These are phyloP conservation scores for Amphiura filiformis DNA, from an alignment of 35 echinoderm and acorn worm species.

Conservation along the genomic window DNA sequence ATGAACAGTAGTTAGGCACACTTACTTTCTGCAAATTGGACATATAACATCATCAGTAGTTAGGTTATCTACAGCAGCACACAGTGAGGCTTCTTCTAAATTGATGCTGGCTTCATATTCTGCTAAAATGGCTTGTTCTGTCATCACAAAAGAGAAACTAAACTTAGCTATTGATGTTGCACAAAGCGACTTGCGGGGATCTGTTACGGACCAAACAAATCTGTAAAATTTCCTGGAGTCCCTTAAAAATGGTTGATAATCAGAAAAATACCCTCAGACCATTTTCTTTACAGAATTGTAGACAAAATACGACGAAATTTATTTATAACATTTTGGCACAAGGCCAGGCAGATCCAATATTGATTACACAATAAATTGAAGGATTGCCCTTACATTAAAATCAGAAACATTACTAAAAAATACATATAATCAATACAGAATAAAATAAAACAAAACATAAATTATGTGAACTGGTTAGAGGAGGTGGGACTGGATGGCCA, in stretches of 20 bases:
- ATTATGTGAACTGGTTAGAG: too few species aligned
- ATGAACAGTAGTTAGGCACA: too few species aligned
- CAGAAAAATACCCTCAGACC: neutral
- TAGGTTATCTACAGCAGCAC: constrained; percentile 42
- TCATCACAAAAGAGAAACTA: neutral
- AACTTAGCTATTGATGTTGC: neutral
- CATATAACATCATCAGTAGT: constrained; percentile 27
- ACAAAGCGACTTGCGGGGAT: neutral
- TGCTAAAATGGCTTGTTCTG: constrained; percentile 29
- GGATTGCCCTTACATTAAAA: too few species aligned
- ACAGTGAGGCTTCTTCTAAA: constrained; percentile 30
- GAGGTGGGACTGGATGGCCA: too few species aligned
- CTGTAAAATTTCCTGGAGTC: too few species aligned
- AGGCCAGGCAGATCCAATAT: too few species aligned
- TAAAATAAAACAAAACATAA: too few species aligned
- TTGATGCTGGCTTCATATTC: constrained; percentile 44
- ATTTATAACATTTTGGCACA: too few species aligned
- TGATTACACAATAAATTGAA: too few species aligned
- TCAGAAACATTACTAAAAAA: too few species aligned
- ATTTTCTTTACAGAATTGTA: neutral
- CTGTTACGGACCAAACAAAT: neutral
- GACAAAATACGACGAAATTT: neutral
- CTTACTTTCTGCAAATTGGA: constrained; percentile 43
- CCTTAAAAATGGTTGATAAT: too few species aligned
- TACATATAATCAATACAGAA: too few species aligned